Evolutionary conservation across 2,888 invertebrate genomes (phyloP).

Genomic region (Itoplectis maculator): DNA sequence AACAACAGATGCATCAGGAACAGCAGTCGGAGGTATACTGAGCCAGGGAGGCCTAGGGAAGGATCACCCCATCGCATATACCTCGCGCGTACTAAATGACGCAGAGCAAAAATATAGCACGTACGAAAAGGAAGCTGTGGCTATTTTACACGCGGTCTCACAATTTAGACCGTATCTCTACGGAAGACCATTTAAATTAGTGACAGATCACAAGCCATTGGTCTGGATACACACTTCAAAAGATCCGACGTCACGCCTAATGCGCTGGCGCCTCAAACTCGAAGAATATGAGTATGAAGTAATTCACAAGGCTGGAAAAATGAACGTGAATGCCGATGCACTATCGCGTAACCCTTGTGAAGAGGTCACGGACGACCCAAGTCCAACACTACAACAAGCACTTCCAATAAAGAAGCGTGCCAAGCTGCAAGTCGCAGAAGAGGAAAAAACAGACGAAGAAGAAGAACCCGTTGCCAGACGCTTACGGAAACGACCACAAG

Average conservation of each 20-base stretch:
- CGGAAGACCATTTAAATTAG: conserved; percentile 53
- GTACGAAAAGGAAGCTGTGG: conserved; percentile 65
- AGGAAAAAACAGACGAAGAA: not conserved
- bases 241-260: conserved; percentile 58
- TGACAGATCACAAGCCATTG: conserved; percentile 61
- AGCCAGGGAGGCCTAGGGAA: conserved; percentile 57
- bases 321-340: too few species aligned
- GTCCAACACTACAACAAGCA: not conserved
- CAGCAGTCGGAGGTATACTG: conserved; percentile 60
- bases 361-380: not conserved
- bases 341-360: conserved; percentile 10
- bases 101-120: conserved; percentile 63
- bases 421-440: not conserved
- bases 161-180: conserved; percentile 62
- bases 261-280: conserved; percentile 56
- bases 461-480: conserved; percentile 6
- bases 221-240: conserved; percentile 55
- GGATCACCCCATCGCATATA: conserved; percentile 61
- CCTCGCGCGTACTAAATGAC: conserved; percentile 47
- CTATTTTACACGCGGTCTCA: conserved; percentile 36
- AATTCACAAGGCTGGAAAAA: conserved; percentile 37
- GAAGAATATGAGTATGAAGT: conserved; percentile 63
- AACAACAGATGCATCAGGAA: conserved; percentile 64
- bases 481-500: conserved; percentile 10
- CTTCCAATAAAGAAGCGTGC: not conserved